Base-by-base conservation (phyloP, 2,888 invertebrate species). In the Drosophila diplacantha region DNA sequence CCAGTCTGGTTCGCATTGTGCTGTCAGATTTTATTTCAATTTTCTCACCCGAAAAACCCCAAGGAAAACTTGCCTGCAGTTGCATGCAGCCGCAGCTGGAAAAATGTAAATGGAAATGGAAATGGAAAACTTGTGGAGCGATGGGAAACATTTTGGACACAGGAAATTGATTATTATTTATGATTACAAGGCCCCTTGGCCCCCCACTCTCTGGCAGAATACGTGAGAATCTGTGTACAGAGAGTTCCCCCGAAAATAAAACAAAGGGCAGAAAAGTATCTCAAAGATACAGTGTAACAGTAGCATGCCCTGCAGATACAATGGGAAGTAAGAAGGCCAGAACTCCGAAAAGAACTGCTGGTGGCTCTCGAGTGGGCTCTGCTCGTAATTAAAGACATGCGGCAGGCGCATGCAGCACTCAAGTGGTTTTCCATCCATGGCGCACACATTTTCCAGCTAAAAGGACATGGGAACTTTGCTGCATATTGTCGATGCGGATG, bases 91-190 rank as follows among this genome's bases (percentile, higher is more conserved):
- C 14, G 12, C 46, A 54, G 20, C 57, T 61, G 74, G 71, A 72
- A 31, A 39, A 49, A 44, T 44, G 44, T 24, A 39, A 49, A 44
- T 44, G 44, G 29, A 14, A 43, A 26, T 43, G 58, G 44, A 59
- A 62, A 62, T 24, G 47, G 70, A 77, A 62, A 69, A 44, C 46
- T 51, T 51, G 74, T 46, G 74, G 65, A 68, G 67, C 81, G 83
- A 78, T 79, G 78, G 81, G 78, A 79, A 79, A 83, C 78, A 75
- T 73, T 82, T 78, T 75, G 73, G 71, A 56, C 51, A 69, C 80
- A 83, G 80, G 84, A 80, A 80, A 80, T 80, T 80, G 84, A 80
- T 83, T 80, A 80, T 80, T 83, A 80, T 80, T 80, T 80, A 81
- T 83, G 84, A 80, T 80, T 80, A 66, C 81, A 63, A 60, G 61